Percentiles rank a stretch among this genome's conserved stretches.
phyloP scores from a whole-genome alignment of 2,797 vertebrate species.

The Anolis apletophallus region DNA sequence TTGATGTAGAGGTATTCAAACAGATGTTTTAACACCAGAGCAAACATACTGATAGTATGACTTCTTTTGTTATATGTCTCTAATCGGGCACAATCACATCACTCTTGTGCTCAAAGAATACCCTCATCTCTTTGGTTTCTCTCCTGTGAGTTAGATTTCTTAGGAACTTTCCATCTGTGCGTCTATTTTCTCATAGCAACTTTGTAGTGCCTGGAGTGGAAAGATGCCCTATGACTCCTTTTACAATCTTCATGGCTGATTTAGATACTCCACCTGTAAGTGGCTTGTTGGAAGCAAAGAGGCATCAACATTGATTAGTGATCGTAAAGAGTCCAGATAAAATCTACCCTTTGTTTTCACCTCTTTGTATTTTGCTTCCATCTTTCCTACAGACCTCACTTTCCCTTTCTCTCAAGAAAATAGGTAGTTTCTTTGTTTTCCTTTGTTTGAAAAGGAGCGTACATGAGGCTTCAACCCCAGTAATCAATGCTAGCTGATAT shows the following conservation, averaged over 20 bases:
- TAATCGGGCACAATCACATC: background rate
- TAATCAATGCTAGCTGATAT: no score
- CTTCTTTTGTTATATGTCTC: background rate
- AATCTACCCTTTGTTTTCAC: no score
- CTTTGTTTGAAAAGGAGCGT: no score
- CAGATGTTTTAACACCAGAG: conserved; percentile 16
- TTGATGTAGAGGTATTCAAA: background rate
- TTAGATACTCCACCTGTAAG: background rate
- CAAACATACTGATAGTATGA: no score
- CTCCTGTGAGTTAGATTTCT: background rate
- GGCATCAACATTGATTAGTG: no score
- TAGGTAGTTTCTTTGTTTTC: no score
- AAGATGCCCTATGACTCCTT: background rate
- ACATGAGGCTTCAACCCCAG: no score
- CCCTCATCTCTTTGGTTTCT: background rate
- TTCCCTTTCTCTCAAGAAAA: no score
- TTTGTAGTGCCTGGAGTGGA: background rate
- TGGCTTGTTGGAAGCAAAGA: background rate
- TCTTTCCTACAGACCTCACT: no score
- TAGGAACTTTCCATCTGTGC: background rate
- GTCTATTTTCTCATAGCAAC: background rate
- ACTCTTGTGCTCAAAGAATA: background rate
- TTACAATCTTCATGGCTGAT: background rate
- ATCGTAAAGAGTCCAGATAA: no score
- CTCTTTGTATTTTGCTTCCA: no score